phyloP scores from a whole-genome alignment of 2,888 invertebrate species.

The Glyphotaelius pellucidus region DNA sequence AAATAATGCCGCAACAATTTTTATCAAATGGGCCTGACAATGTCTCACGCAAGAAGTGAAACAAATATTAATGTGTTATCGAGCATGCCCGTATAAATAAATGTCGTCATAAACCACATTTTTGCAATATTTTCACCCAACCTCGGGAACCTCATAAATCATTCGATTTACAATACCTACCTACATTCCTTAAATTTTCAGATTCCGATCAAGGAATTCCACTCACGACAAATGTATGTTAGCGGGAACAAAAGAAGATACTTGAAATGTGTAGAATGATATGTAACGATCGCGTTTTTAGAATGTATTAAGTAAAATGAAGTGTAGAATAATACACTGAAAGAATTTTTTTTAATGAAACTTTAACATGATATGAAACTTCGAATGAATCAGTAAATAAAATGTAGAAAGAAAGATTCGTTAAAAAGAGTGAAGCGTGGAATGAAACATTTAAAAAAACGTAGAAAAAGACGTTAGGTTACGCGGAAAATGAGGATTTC shows the following conservation, averaged over 20 bases:
- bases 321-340: no score
- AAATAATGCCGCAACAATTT: neutral
- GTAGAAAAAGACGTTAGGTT: no score
- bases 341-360: no score
- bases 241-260: neutral
- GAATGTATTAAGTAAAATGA: no score
- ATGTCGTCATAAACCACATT: neutral
- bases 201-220: conserved; percentile 9
- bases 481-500: no score
- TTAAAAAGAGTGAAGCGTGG: no score
- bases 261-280: neutral
- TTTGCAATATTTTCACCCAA: neutral
- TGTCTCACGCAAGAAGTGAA: neutral
- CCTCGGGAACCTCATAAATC: neutral
- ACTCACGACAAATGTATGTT: neutral
- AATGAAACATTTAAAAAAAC: no score
- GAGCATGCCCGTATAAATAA: neutral
- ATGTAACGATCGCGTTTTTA: neutral
- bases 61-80: neutral
- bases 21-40: neutral
- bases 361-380: no score
- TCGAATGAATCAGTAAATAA: no score
- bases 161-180: neutral
- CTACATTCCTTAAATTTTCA: neutral
- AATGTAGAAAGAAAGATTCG: no score